Evolutionary conservation across 2,113 vertebrate species (phyloP).

Genomic region (Macroglossus sobrinus): DNA sequence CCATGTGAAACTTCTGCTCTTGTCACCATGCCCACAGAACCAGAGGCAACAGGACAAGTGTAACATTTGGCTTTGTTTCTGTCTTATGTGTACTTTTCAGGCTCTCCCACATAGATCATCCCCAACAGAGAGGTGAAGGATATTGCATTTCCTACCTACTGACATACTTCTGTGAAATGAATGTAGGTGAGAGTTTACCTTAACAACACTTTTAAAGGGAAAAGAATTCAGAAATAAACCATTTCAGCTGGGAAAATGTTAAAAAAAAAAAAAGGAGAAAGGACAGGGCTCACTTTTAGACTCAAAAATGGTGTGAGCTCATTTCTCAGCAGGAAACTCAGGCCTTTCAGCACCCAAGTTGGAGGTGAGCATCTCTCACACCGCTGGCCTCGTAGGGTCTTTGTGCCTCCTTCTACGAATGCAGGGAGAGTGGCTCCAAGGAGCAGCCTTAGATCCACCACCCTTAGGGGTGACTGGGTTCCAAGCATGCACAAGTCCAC

Average conservation of each 20-base stretch:
- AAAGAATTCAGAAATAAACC: neutral
- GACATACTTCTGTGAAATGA: neutral
- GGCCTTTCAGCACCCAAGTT: rapidly evolving
- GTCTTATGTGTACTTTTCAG: neutral
- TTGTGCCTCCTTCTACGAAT: neutral
- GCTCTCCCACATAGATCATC: neutral
- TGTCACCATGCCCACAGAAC: neutral
- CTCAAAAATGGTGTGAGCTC: neutral
- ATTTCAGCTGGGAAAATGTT: neutral
- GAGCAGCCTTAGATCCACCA: neutral
- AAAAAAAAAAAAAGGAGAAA: neutral
- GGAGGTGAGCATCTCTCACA: neutral
- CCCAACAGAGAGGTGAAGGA: neutral
- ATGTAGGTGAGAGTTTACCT: neutral
- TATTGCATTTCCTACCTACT: neutral
- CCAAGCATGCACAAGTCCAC: neutral
- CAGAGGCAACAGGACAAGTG: neutral
- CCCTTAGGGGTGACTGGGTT: neutral
- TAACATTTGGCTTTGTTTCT: neutral
- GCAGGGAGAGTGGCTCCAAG: neutral
- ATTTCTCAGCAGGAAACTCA: neutral
- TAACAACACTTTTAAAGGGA: neutral
- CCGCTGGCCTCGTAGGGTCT: too few species aligned
- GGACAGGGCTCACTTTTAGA: neutral
- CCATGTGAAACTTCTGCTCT: neutral